Evolutionary conservation across 2,113 vertebrate species (phyloP).

Genomic region (Mastomys natalensis): DNA sequence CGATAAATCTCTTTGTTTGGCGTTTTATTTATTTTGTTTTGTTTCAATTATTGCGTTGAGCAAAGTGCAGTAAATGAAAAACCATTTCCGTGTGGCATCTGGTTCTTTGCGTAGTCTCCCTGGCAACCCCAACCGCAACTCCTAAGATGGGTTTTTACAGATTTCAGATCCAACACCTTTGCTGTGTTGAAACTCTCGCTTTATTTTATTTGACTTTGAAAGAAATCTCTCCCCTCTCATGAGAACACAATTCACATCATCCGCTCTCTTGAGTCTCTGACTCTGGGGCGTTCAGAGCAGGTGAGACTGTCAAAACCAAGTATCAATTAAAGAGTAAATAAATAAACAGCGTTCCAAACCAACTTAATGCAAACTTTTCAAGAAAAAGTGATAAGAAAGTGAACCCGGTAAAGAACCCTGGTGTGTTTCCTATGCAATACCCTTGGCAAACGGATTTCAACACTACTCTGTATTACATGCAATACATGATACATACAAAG

Average conservation of each 20-base stretch:
- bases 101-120: slow-evolving; percentile 47
- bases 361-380: slow-evolving; percentile 58
- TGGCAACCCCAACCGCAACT: slow-evolving; percentile 43
- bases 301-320: slow-evolving; percentile 28
- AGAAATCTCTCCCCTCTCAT: slow-evolving; percentile 22
- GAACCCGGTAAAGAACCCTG: not conserved
- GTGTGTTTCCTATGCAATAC: not conserved
- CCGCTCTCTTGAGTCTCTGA: not conserved
- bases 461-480: not conserved
- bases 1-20: not conserved
- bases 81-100: not conserved
- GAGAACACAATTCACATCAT: not conserved
- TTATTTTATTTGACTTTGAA: slow-evolving; percentile 33
- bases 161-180: slow-evolving; percentile 55
- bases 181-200: not conserved
- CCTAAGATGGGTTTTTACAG: slow-evolving; percentile 28
- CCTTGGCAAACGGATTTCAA: slow-evolving; percentile 11
- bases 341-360: slow-evolving; percentile 52
- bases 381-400: not conserved
- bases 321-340: slow-evolving; percentile 26
- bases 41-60: not conserved
- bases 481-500: not conserved
- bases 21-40: not conserved
- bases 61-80: slow-evolving; percentile 36
- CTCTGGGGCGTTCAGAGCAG: not conserved